A percentile compares a stretch with the other conserved stretches of the same genome.
Evolutionary conservation across 2,888 invertebrate genomes (phyloP).

Genomic region (Oscheius sp.): DNA sequence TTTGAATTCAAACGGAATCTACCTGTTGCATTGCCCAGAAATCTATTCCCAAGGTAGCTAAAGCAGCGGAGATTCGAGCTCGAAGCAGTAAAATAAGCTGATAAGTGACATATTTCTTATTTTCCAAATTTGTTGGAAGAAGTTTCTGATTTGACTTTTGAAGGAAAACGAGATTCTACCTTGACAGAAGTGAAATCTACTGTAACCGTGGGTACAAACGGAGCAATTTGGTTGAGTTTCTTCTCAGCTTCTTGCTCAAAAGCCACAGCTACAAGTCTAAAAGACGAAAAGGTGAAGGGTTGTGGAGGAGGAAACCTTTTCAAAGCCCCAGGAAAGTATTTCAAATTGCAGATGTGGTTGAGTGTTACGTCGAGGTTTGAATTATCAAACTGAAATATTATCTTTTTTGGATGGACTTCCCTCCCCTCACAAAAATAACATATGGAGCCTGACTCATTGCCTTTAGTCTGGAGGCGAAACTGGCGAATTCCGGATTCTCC

Average conservation of each 20-base stretch:
- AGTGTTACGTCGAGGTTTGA: slow-evolving; percentile 45
- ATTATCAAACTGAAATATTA: slow-evolving; percentile 43
- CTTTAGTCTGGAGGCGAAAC: slow-evolving; percentile 33
- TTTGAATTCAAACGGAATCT: not conserved
- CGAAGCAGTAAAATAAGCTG: slow-evolving; percentile 45
- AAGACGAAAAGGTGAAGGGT: not conserved
- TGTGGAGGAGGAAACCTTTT: no score
- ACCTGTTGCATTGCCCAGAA: slow-evolving; percentile 59
- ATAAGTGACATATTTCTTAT: slow-evolving; percentile 47
- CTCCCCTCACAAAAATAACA: slow-evolving; percentile 40
- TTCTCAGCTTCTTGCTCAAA: slow-evolving; percentile 43
- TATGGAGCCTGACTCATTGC: slow-evolving; percentile 40
- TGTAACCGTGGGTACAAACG: slow-evolving; percentile 40
- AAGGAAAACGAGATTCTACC: not conserved
- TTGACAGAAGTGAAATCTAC: slow-evolving; percentile 40
- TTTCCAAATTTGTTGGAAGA: slow-evolving; percentile 35
- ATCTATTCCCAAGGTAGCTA: slow-evolving; percentile 39
- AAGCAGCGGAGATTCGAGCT: slow-evolving; percentile 39
- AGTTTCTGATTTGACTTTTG: slow-evolving; percentile 1
- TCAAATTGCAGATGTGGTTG: slow-evolving; percentile 52
- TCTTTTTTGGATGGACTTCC: not conserved
- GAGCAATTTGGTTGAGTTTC: slow-evolving; percentile 33
- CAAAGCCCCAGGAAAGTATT: slow-evolving; percentile 39
- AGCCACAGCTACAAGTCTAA: slow-evolving; percentile 35
- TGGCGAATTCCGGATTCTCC: slow-evolving; percentile 33